Base-by-base conservation (phyloP, 2,888 invertebrate species). In the Platerodrilus igneus region DNA sequence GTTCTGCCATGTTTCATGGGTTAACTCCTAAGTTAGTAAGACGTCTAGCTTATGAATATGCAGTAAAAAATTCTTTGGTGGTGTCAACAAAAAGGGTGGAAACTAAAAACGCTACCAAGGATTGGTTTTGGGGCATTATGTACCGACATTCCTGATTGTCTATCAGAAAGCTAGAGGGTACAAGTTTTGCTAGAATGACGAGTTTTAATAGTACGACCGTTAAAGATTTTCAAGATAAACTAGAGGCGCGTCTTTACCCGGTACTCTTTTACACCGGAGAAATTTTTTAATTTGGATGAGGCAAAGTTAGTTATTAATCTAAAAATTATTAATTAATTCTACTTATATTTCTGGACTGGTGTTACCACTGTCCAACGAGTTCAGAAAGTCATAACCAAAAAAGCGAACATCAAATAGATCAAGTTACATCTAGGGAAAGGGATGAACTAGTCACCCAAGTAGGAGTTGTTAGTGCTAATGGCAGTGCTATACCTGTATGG, bases 311-410 rank as follows among this genome's bases (percentile, higher is more conserved):
- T 2, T n/a, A n/a, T n/a, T n/a, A n/a, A n/a, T n/a, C n/a, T n/a
- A n/a, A n/a, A n/a, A n/a, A n/a, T n/a, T n/a, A n/a, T n/a, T n/a
- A n/a, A n/a, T n/a, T n/a, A n/a, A n/a, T n/a, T n/a, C n/a, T n/a
- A n/a, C n/a, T n/a, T n/a, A n/a, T n/a, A n/a, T n/a, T n/a, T n/a
- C n/a, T 5, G 13, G 4, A 26, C 26, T 3, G 26, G 26, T 9
- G 13, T 28, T n/a, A 28, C 28, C 11, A 15, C 28, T 6, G 28
- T 28, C 15, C 11, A 52, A 49, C n/a, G 48, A 47, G 21, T 51
- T 51, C 5, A 45, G 42, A 10, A 42, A 41, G 41, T n/a, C n/a
- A n/a, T n/a, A n/a, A n/a, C n/a, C 52, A 53, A 40, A 53, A 47
- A 36, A 53, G 54, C 15, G 50, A 52, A 32, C 54, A 54, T 35